Percentiles rank a stretch among this genome's conserved stretches.
Evolutionary conservation across 1,140 invertebrate genomes (phyloP).

Genomic region (Pygmarrhopalites habei): DNA sequence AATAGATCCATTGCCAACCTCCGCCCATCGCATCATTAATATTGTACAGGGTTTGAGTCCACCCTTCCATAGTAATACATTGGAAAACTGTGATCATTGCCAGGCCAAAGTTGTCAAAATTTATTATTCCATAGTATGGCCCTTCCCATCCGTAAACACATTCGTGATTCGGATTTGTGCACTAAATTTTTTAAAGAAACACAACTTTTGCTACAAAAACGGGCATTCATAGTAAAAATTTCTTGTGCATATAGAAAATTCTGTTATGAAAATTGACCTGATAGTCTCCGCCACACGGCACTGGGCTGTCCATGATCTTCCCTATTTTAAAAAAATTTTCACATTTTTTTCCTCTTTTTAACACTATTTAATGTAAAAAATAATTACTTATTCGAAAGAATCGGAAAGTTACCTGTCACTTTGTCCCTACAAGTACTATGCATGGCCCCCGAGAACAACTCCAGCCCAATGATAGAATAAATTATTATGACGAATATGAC

Average conservation of each 20-base stretch:
- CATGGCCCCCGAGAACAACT: slow-evolving; percentile 94
- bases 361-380: too few species aligned
- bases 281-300: slow-evolving; percentile 74
- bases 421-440: slow-evolving; percentile 87
- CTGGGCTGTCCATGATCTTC: too few species aligned
- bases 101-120: too few species aligned
- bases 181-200: too few species aligned
- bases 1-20: slow-evolving; percentile 98
- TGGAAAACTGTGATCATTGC: slow-evolving; percentile 39
- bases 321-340: not conserved
- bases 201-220: too few species aligned
- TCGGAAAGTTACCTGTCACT: slow-evolving; percentile 64
- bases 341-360: too few species aligned
- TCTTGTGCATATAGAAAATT: too few species aligned
- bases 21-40: slow-evolving; percentile 92
- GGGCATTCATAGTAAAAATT: too few species aligned
- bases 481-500: slow-evolving; percentile 99
- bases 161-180: slow-evolving; percentile 45
- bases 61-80: too few species aligned
- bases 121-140: slow-evolving; percentile 93
- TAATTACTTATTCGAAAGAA: too few species aligned
- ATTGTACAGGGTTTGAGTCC: slow-evolving; percentile 88
- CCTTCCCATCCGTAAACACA: slow-evolving; percentile 50
- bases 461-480: slow-evolving; percentile 97
- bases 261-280: too few species aligned